phyloP scores from a whole-genome alignment of 2,113 vertebrate genomes.

The Cottus gobio region DNA sequence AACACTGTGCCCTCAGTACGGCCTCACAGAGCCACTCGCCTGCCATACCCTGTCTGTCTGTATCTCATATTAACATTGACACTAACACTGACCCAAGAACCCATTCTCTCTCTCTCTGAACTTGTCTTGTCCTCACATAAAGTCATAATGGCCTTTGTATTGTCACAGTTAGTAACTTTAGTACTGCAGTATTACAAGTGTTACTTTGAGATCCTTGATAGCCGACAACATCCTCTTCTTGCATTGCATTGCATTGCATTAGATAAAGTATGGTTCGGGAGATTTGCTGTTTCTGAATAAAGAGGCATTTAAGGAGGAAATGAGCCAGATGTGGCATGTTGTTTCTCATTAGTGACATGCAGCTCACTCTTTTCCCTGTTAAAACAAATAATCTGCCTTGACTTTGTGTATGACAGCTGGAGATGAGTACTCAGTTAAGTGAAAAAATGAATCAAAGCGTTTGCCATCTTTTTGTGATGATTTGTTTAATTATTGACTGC shows the following conservation, averaged over 20 bases:
- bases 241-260: background rate
- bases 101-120: background rate
- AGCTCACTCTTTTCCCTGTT: constrained; percentile 40
- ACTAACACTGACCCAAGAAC: background rate
- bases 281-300: background rate
- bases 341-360: constrained; percentile 59
- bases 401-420: constrained; percentile 61
- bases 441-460: constrained; percentile 58
- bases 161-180: background rate
- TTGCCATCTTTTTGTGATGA: constrained; percentile 63
- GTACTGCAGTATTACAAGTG: background rate
- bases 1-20: too few species aligned
- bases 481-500: constrained; percentile 69
- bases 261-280: background rate
- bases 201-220: background rate
- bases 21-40: background rate
- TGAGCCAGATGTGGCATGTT: constrained; percentile 60
- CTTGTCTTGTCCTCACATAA: background rate
- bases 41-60: background rate
- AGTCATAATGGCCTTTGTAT: background rate
- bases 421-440: constrained; percentile 67
- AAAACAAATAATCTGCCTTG: constrained; percentile 53
- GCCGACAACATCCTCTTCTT: background rate
- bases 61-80: background rate
- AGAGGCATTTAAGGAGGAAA: constrained; percentile 27